Evolutionary conservation across 2,888 invertebrate species (phyloP).

Genomic region (Alsophila aescularia): DNA sequence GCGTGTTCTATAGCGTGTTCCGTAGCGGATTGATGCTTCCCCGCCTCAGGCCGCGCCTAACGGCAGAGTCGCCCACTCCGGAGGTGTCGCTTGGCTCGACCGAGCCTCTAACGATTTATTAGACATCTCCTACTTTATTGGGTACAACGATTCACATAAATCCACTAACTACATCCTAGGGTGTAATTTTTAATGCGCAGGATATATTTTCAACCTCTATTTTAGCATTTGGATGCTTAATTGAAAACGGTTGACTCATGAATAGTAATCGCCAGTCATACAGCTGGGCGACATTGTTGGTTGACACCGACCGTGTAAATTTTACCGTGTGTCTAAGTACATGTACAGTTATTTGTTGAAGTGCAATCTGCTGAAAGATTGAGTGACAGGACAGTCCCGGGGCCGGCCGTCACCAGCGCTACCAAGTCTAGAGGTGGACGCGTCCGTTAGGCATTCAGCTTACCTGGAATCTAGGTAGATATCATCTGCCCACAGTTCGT

Average conservation of each 20-base stretch:
- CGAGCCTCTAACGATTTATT: conserved; percentile 76
- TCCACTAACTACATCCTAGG: conserved; percentile 60
- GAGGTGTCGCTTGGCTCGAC: conserved; percentile 71
- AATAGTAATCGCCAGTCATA: not conserved
- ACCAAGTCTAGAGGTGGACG: conserved; percentile 57
- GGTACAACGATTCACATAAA: conserved; percentile 78
- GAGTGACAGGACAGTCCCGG: conserved; percentile 68
- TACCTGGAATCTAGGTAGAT: conserved; percentile 74
- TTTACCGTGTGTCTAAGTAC: conserved; percentile 60
- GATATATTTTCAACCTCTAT: conserved; percentile 42
- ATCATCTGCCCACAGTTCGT: conserved; percentile 64
- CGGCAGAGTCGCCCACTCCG: conserved; percentile 77
- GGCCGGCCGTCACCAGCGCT: conserved; percentile 56
- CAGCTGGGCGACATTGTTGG: not conserved
- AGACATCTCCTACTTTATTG: conserved; percentile 79
- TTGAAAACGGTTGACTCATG: conserved; percentile 4
- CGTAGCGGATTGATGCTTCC: conserved; percentile 22
- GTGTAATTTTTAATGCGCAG: conserved; percentile 63
- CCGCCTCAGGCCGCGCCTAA: conserved; percentile 52
- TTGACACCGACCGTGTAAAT: conserved; percentile 40
- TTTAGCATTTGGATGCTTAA: conserved; percentile 13
- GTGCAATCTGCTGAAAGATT: conserved; percentile 65
- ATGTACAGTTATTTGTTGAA: conserved; percentile 64
- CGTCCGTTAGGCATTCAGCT: conserved; percentile 78
- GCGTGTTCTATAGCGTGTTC: conserved; percentile 9